Base-by-base conservation (phyloP, 1,140 invertebrate genomes). In the Drosophila pseudoobscura region DNA sequence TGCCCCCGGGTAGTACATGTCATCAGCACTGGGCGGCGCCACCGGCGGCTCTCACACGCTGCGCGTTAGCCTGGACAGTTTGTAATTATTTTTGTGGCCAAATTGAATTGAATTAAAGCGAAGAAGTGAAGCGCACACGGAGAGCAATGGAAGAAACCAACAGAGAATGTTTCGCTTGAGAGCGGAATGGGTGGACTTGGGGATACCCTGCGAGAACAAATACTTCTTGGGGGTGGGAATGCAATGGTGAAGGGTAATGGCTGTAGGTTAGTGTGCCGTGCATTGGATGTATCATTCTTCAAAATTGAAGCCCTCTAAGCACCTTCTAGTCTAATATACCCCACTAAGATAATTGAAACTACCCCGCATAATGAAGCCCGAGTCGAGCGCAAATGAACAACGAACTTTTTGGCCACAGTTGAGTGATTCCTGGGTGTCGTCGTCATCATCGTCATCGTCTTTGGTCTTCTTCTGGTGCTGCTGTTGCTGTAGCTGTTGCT, bases 71-170 rank as follows among this genome's bases (percentile, higher is more conserved):
- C 70, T 85, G 80, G 80, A 85, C 82, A 85, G 80, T 70, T 77
- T 75, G 80, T 85, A 85, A 85, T 85, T 88, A 88, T 83, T 88
- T 85, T 64, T 88, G 78, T 87, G 83, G 78, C 78, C 83, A 88
- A 88, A 82, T 88, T 88, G 75, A 78, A 85, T 85, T 85, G 80
- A 85, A 85, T 85, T 85, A 85, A 85, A 77, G 66, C 75, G 80
- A 74, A 78, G 59, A 74, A 58, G 63, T 69, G 54, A 70, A 59
- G 58, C 57, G 57, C 44, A 66, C 45, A 75, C 35, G 52, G 31
- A 20, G 31, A 53, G 60, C 39, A 57, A 54, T 44, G 58, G 58
- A 26, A 46, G 55, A 15, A 71, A 55, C n/a, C 65, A 69, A 68
- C 65, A 50, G 63, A 52, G 45, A 43, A 65, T 3, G n/a, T 43